Base-by-base conservation (phyloP, 2,797 vertebrate species). In the Myotis myotis region DNA sequence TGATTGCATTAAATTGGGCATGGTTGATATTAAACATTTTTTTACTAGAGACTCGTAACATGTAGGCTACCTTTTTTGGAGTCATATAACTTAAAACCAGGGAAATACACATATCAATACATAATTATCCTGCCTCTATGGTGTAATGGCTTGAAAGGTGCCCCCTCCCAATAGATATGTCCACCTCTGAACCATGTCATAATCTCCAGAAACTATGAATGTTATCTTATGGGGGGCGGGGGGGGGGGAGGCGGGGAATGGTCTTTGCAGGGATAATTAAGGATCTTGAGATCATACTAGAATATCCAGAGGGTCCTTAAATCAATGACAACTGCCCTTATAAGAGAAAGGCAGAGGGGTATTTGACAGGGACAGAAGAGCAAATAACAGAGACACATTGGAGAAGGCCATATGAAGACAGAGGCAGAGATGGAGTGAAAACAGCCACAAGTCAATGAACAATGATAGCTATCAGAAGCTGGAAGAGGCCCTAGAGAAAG, bases 31-130 rank as follows among this genome's bases (percentile, higher is more conserved):
- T 49, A 94, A 94, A 86, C 10, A 66, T 72, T 92, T 76, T 75
- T 75, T 95, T 96, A 30, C 51, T 87, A 78, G 23, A 84, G 53
- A 89, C 17, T 80, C 22, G 76, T n/a, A 22, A 94, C 91, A 83
- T 86, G 12, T 76, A 93, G 23, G 8, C 41, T 87, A 51, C 0
- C 10, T 36, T 96, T 38, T 87, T 89, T 82, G 44, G 51, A 44
- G n/a, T 80, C 87, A 89, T 15, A 64, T 5, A 78, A 66, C 11
- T 33, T 72, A 17, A 96, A 93, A 79, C 23, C 17, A 80, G 49
- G 44, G 64, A 91, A 79, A 79, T 47, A 79, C 8, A 91, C 11
- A 36, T 51, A 70, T 15, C 49, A 9, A 60, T 25, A 86, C 51
- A 85, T 25, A 71, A 88, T n/a, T 64, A 36, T 25, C 10, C 41